These are phyloP conservation scores for Oplegnathus fasciatus DNA, from an alignment of 2,113 vertebrate genomes.

Conservation along the genomic window DNA sequence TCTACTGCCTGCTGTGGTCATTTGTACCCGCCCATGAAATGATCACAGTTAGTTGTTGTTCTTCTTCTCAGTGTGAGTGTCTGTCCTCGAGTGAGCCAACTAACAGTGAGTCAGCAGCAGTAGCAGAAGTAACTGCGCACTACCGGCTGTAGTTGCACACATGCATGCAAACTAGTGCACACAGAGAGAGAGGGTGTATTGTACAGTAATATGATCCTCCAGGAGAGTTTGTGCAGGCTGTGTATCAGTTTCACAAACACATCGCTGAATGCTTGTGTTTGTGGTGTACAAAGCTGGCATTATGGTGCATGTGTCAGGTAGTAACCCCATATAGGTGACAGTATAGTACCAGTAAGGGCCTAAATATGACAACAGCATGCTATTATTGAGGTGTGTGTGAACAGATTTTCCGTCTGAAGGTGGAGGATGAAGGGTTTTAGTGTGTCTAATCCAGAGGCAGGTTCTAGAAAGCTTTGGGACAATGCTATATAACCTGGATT, in stretches of 20 bases:
- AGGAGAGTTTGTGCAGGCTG: neutral
- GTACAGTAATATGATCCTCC: neutral
- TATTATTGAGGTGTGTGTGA: neutral
- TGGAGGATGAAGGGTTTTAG: conserved; percentile 63
- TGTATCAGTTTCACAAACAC: neutral
- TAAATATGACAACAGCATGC: neutral
- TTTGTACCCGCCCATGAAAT: conserved; percentile 7
- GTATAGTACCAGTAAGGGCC: neutral
- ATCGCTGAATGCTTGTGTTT: neutral
- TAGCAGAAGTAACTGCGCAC: neutral
- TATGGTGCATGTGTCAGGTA: neutral
- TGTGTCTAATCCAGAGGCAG: conserved; percentile 52
- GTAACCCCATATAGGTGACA: neutral
- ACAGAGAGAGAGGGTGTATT: neutral
- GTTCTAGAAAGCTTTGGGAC: conserved; percentile 30
- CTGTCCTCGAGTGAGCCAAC: conserved; percentile 17
- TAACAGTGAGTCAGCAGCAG: conserved; percentile 40
- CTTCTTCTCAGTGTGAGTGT: neutral
- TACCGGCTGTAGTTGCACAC: neutral
- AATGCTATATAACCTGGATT: conserved; percentile 54
- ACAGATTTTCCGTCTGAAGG: conserved; percentile 33
- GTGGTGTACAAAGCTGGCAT: conserved; percentile 2
- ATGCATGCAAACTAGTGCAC: neutral
- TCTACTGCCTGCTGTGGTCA: conserved; percentile 19
- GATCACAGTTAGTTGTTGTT: conserved; percentile 33